Percentiles rank a stretch among this genome's conserved stretches.
phyloP scores from a whole-genome alignment of 2,797 vertebrate genomes.

The Cuculus canorus region DNA sequence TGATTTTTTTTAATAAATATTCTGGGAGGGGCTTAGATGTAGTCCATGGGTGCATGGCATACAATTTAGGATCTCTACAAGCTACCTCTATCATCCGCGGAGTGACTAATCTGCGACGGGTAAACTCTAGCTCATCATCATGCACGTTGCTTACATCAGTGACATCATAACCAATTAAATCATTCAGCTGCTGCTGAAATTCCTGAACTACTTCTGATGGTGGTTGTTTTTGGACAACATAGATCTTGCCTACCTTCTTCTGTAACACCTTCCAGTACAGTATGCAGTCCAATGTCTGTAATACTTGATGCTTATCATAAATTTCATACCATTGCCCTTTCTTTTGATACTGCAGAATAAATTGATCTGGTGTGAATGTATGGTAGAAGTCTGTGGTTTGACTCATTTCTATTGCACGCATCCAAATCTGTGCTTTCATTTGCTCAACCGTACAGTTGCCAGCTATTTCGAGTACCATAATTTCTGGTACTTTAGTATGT shows the following conservation, averaged over 20 bases:
- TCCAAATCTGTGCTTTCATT: constrained; percentile 95
- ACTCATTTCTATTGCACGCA: constrained; percentile 88
- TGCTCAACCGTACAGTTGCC: constrained; percentile 95
- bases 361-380: constrained; percentile 87
- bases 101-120: constrained; percentile 91
- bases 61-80: constrained; percentile 87
- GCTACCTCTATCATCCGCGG: constrained; percentile 89
- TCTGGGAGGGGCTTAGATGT: constrained; percentile 89
- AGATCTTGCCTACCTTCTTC: constrained; percentile 90
- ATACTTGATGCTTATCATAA: constrained; percentile 95
- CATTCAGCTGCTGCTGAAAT: constrained; percentile 91
- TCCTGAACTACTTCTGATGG: constrained; percentile 84
- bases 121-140: constrained; percentile 96
- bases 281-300: constrained; percentile 97
- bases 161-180: constrained; percentile 95
- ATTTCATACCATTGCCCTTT: constrained; percentile 97
- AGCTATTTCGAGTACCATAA: constrained; percentile 85
- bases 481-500: constrained; percentile 79
- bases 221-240: constrained; percentile 83
- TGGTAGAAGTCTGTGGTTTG: constrained; percentile 90
- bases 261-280: constrained; percentile 92
- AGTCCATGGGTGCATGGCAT: constrained; percentile 95
- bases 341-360: constrained; percentile 95
- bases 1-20: constrained; percentile 88
- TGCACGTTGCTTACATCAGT: constrained; percentile 97